Evolutionary conservation across 2,888 invertebrate genomes (phyloP).

Genomic region (Trileptium ribeirensis): DNA sequence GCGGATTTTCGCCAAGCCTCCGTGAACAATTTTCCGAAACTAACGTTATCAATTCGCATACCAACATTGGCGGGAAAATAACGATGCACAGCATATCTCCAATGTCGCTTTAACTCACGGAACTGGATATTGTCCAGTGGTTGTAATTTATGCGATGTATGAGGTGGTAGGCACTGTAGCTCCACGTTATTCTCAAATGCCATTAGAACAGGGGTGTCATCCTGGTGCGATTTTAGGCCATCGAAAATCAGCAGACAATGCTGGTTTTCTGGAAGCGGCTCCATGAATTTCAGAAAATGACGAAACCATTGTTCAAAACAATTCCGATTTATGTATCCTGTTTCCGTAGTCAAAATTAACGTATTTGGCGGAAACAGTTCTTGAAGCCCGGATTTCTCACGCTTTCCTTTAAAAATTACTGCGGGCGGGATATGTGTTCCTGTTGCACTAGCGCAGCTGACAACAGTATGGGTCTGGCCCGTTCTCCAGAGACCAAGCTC

Average conservation of each 20-base stretch:
- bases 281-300: too few species aligned
- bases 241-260: neutral
- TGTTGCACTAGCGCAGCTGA: neutral
- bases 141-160: too few species aligned
- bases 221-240: neutral
- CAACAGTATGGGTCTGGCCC: neutral
- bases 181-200: too few species aligned
- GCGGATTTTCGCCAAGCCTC: neutral
- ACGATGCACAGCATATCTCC: too few species aligned
- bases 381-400: too few species aligned
- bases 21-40: neutral
- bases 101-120: too few species aligned
- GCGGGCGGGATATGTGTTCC: too few species aligned
- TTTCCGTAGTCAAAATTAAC: neutral
- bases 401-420: too few species aligned
- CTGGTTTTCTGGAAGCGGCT: too few species aligned
- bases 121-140: neutral
- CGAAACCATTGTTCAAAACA: too few species aligned
- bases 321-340: neutral
- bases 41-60: neutral
- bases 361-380: neutral
- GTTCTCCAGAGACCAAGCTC: neutral
- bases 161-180: too few species aligned
- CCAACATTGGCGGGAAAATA: neutral
- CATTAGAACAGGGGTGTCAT: too few species aligned